Percentiles rank a stretch among this genome's conserved stretches.
phyloP scores from a whole-genome alignment of 2,113 vertebrate species.

The Gavialis gangeticus region DNA sequence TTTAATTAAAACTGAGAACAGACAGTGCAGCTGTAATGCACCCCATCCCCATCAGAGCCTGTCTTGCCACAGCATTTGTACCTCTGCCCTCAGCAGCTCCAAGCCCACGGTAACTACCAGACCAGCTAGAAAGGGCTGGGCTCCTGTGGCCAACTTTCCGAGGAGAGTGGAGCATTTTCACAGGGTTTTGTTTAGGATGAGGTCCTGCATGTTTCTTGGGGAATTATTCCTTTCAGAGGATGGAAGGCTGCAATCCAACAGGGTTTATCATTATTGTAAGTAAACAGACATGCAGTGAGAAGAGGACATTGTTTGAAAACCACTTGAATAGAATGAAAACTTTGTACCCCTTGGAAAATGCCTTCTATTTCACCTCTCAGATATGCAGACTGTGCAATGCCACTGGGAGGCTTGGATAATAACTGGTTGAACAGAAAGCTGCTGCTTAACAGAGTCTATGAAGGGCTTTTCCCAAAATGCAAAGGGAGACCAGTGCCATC shows the following conservation, averaged over 20 bases:
- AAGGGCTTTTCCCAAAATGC: conserved; percentile 7
- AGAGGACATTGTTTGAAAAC: conserved; percentile 49
- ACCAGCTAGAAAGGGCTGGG: neutral
- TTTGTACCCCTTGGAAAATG: conserved; percentile 26
- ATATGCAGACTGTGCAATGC: conserved; percentile 6
- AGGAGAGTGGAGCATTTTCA: neutral
- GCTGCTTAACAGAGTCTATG: neutral
- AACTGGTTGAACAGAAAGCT: conserved; percentile 17
- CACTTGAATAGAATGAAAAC: neutral
- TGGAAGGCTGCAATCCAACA: conserved; percentile 52
- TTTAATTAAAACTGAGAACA: conserved; percentile 79
- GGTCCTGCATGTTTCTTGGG: neutral
- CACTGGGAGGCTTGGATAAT: neutral
- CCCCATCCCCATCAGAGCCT: conserved; percentile 27
- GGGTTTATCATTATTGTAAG: conserved; percentile 48
- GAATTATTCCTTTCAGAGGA: conserved; percentile 44
- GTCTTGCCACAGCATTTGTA: neutral
- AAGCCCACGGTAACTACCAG: neutral
- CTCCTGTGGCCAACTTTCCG: neutral
- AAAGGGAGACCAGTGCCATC: neutral
- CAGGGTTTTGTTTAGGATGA: neutral
- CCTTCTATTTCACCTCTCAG: neutral
- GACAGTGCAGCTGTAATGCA: conserved; percentile 51
- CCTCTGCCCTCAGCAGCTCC: neutral
- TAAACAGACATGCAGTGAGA: conserved; percentile 76